Conservation (phyloP, 1,140 invertebrate genomes). For the Drosophila sulfurigaster region DNA sequence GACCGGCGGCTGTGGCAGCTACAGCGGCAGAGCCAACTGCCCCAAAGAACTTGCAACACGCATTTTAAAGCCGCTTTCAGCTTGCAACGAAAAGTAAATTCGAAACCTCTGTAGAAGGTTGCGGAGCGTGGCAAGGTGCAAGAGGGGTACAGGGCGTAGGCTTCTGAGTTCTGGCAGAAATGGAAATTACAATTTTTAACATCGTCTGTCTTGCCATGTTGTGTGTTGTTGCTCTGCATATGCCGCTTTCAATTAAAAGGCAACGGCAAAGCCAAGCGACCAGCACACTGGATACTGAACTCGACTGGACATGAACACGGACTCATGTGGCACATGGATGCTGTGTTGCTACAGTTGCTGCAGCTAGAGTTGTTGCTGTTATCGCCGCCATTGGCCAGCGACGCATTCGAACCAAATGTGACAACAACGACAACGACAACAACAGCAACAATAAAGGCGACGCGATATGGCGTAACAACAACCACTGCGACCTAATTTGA, state of each 20-base stretch:
- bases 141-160: conserved; percentile 4
- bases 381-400: conserved; percentile 29
- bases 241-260: conserved; percentile 81
- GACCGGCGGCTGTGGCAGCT: conserved; percentile 41
- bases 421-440: conserved; percentile 62
- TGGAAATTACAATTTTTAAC: conserved; percentile 83
- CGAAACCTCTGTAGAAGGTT: conserved; percentile 21
- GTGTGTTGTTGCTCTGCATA: conserved; percentile 63
- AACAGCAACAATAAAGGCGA: background rate
- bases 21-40: conserved; percentile 30
- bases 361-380: conserved; percentile 30
- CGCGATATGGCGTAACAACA: background rate
- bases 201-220: conserved; percentile 56
- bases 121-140: conserved; percentile 8
- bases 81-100: conserved; percentile 39
- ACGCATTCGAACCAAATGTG: conserved; percentile 71
- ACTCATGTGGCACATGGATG: conserved; percentile 18
- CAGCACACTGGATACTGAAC: conserved; percentile 24
- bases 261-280: conserved; percentile 51
- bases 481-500: conserved; percentile 67
- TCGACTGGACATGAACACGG: conserved; percentile 42
- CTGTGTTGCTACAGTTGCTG: conserved; percentile 11
- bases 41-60: conserved; percentile 64
- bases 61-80: conserved; percentile 66
- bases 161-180: conserved; percentile 39